These are phyloP conservation scores for Epistrophella euchroma DNA, from an alignment of 2,888 invertebrate species.

Conservation along the genomic window DNA sequence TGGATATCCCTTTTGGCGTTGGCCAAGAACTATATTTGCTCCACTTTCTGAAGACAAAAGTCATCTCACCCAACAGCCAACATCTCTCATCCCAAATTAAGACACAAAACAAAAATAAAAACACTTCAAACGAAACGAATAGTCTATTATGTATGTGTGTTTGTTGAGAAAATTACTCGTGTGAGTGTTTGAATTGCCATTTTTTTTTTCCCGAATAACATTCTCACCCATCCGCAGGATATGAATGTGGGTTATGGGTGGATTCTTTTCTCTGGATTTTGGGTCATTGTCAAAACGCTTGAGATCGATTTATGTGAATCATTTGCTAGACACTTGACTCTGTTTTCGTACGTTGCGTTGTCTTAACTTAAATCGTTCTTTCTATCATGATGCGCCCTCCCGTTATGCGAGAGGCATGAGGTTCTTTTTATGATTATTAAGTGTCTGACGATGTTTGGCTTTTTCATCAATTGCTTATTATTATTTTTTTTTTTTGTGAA, in stretches of 20 bases:
- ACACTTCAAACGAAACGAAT: constrained; percentile 22
- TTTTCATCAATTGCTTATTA: constrained; percentile 1
- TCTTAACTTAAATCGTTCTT: constrained; percentile 50
- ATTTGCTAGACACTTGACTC: constrained; percentile 29
- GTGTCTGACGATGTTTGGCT: constrained; percentile 29
- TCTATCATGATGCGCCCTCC: constrained; percentile 9
- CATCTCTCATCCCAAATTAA: constrained; percentile 18
- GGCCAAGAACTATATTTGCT: constrained; percentile 5
- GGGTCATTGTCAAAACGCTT: constrained; percentile 42
- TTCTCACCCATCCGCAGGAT: constrained; percentile 24
- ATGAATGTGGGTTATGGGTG: constrained; percentile 16
- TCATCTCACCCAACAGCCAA: not conserved
- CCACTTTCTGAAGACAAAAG: not conserved
- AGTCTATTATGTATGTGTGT: not conserved
- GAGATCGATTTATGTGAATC: constrained; percentile 40
- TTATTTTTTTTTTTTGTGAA: not conserved
- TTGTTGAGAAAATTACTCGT: constrained; percentile 18
- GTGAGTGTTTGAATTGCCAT: constrained; percentile 21
- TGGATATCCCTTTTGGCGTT: constrained; percentile 21
- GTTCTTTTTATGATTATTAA: constrained; percentile 31
- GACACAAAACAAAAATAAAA: constrained; percentile 16
- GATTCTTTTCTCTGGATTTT: constrained; percentile 13
- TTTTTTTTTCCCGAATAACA: not conserved
- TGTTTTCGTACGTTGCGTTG: constrained; percentile 22
- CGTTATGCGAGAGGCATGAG: constrained; percentile 10